Base-by-base conservation (phyloP, 2,797 vertebrate genomes). In the Pygocentrus nattereri region DNA sequence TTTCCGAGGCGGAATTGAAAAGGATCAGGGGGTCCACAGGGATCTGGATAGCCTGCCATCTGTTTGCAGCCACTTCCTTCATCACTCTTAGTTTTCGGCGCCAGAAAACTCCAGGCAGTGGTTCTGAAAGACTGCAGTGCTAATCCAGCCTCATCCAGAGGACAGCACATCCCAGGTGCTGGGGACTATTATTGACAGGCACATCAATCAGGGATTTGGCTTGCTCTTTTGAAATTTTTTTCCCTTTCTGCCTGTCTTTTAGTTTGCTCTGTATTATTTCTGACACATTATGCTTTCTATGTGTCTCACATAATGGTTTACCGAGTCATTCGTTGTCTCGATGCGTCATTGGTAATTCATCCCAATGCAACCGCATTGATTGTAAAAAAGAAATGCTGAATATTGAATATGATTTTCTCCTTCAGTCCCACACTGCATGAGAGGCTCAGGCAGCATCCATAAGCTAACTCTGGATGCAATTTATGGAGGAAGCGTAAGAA, bases 141-240 rank as follows among this genome's bases (percentile, higher is more conserved):
- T 84, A 85, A 87, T 85, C 78, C 80, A 49, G 41, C 80, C 62
- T 82, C 81, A 81, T 86, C 82, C 86, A 30, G 10, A 70, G 74
- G 41, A 79, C 69, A 84, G 74, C 38, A 49, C 82, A 76, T 78
- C 84, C 84, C 34, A 73, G 79, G 78, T 84, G 73, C 78, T 58
- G 30, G 30, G 27, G 68, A 73, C 21, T 52, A 59, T 44, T 69
- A 72, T 25, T 71, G 67, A 76, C 58, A 81, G 65, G 70, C 72
- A 84, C 76, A 74, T 84, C 84, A 85, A 80, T 85, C 84, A 82
- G 56, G 64, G 73, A 73, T 72, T 83, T 80, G 44, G 68, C 65
- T 27, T 23, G 23, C 6, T 8, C 31, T 54, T 61, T 54, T 61
- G 69, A 7, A 27, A 47, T 65, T 64, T 44, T 41, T 44, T 27